Conservation (phyloP, 2,797 vertebrate species). For the Pelochelys cantorii region DNA sequence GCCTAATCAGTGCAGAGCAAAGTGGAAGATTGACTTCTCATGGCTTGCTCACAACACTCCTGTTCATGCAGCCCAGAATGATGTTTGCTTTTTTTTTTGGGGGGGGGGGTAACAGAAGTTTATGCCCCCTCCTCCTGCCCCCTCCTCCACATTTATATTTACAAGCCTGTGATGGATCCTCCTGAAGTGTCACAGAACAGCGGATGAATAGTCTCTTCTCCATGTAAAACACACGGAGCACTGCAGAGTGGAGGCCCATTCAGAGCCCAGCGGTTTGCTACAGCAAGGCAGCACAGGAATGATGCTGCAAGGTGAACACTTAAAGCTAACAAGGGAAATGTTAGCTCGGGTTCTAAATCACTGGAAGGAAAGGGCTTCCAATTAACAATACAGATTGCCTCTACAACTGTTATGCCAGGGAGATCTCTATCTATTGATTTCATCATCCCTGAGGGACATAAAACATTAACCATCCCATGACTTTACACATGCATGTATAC, state of each 20-base stretch:
- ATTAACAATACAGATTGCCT: neutral
- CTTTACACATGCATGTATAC: neutral
- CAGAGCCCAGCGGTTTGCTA: rapidly evolving
- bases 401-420: rapidly evolving
- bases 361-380: neutral
- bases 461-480: rapidly evolving
- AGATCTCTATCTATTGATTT: neutral
- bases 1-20: too few relatives aligned
- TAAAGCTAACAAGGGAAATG: neutral
- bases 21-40: too few relatives aligned
- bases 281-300: rapidly evolving
- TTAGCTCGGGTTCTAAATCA: neutral
- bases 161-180: neutral
- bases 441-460: neutral
- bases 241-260: neutral
- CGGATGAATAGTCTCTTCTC: neutral
- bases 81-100: too few relatives aligned
- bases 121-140: neutral
- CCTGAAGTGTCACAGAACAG: neutral
- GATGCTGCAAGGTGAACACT: rapidly evolving
- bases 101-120: too few relatives aligned
- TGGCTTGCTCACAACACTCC: too few relatives aligned
- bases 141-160: neutral
- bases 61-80: too few relatives aligned
- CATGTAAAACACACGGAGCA: rapidly evolving